phyloP scores from a whole-genome alignment of 2,113 vertebrate genomes.

The Nycticebus coucang region DNA sequence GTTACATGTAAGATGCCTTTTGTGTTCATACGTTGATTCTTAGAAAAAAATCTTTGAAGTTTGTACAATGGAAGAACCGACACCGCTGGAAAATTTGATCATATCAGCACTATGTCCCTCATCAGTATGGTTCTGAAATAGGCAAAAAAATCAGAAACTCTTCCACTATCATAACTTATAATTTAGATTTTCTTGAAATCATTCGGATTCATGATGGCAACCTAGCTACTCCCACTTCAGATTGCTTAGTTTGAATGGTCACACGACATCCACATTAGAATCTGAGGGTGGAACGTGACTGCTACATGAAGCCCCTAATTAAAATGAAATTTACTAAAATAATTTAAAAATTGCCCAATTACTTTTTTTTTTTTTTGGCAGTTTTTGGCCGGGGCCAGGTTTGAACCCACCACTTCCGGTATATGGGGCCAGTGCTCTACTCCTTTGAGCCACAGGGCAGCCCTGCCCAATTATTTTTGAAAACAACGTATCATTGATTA shows the following conservation, averaged over 20 bases:
- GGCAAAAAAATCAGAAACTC: not conserved
- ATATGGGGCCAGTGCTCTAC: too few species aligned
- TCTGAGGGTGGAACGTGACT: not conserved
- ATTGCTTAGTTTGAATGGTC: not conserved
- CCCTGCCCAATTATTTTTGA: not conserved
- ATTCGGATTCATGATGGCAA: not conserved
- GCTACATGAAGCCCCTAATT: not conserved
- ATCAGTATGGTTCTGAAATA: constrained; percentile 3
- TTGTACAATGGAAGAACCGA: not conserved
- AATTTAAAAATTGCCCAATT: not conserved
- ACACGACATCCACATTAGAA: not conserved
- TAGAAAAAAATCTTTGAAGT: not conserved
- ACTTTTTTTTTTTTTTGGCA: not conserved
- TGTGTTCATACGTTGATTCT: not conserved
- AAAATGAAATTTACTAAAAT: constrained; percentile 4
- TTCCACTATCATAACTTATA: not conserved
- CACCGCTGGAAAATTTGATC: not conserved
- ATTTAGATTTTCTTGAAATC: not conserved
- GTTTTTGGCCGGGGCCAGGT: too few species aligned
- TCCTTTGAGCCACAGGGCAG: too few species aligned
- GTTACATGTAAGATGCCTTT: not conserved
- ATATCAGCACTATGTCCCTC: not conserved
- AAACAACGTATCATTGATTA: not conserved
- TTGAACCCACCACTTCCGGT: too few species aligned
- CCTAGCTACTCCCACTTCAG: not conserved